Evolutionary conservation across 30 jellyfish, hydroid and myxozoan genomes (phyloP), one percentile per base, ranked within the genome.

Genomic region (Morbakka virulenta): DNA sequence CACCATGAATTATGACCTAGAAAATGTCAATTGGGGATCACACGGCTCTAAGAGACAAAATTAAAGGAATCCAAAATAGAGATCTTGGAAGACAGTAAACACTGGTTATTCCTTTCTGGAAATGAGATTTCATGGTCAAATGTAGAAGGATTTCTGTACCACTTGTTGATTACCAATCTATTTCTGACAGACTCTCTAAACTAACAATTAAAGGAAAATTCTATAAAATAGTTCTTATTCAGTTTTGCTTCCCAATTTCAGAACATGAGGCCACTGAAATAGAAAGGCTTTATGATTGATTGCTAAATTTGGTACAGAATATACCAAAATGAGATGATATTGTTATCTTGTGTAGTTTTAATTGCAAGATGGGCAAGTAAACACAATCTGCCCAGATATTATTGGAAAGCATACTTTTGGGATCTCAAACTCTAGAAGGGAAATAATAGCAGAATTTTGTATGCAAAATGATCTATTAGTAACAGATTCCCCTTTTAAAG

Each of bases 241-340:
- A 69, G 13, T 69, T 67, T 69, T 69, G 41, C 74, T 69, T 69
- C 47, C 81, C 81, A 21, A 69, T 69, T 1, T 69, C 81, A 13
- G 24, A 67, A 12, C 28, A 69, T 34, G 69, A 67, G 9, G 81
- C 1, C 28, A 35, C 34, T 25, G 81, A 32, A 6, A 69, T 69
- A 25, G 32, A 20, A 6, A 26, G n/a, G n/a, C n/a, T n/a, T n/a
- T 6, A 41, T 32, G 67, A 41, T 69, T 11, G 25, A 14, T 3
- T 41, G 21, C 22, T 25, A 66, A 9, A 28, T 20, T 20, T 3
- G 25, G 22, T 4, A 14, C 6, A 28, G 65, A 64, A 31, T n/a
- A 32, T 66, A 28, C 79, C 79, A 17, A 69, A 36, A 35, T 20
- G 77, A 69, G 81, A 69, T 36, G 69, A 69, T 61, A 67, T 69